A percentile compares a stretch with the other conserved stretches of the same genome.
Evolutionary conservation across 2,113 vertebrate species (phyloP).

Genomic region (Ptychochromis oligacanthus): DNA sequence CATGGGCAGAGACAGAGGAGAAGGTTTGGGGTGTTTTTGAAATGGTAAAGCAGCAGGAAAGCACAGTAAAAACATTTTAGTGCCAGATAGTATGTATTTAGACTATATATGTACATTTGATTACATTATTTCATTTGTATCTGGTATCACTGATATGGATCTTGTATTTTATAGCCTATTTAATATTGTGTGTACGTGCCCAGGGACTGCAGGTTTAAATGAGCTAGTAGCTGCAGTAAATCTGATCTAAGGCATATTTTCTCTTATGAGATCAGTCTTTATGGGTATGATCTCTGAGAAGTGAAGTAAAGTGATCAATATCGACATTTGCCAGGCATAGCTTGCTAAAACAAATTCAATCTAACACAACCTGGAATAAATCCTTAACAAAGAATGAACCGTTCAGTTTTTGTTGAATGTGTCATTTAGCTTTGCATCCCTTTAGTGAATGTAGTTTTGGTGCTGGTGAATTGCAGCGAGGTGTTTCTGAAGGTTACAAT

Average conservation of each 20-base stretch:
- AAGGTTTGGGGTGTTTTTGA: neutral
- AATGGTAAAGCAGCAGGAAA: neutral
- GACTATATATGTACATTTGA: neutral
- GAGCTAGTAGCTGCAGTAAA: neutral
- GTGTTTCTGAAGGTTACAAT: neutral
- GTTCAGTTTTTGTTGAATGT: neutral
- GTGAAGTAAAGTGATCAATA: neutral
- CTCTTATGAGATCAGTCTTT: neutral
- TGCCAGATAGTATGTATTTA: neutral
- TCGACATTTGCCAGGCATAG: neutral
- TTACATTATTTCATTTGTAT: neutral
- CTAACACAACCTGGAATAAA: neutral
- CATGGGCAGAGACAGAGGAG: neutral
- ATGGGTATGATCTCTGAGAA: neutral
- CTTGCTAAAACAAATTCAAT: neutral
- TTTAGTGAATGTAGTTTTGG: neutral
- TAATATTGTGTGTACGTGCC: neutral
- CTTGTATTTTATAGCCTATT: neutral
- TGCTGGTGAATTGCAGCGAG: neutral
- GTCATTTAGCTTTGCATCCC: neutral
- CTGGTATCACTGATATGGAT: neutral
- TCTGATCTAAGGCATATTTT: neutral
- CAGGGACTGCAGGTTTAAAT: neutral
- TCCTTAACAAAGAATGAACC: no score
- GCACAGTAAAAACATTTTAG: neutral